Conservation (phyloP, 2,113 vertebrate genomes). For the Rhynchomys soricoides region DNA sequence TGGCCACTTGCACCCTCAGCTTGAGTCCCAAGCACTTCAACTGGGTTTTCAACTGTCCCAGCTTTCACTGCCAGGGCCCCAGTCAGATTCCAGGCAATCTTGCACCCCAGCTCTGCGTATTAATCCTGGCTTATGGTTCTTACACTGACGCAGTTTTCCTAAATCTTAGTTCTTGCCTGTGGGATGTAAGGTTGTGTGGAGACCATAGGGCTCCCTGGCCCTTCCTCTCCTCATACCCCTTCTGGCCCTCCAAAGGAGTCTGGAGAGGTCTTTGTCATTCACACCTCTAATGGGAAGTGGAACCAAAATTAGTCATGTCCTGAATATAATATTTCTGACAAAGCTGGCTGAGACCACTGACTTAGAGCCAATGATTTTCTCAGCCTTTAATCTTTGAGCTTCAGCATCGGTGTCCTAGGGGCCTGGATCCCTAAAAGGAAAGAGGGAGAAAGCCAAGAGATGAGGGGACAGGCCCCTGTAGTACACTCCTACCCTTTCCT, state of each 20-base stretch:
- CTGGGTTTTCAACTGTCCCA: constrained; percentile 57
- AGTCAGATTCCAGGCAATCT: constrained; percentile 58
- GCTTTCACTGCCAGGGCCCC: constrained; percentile 74
- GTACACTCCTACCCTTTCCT: neutral
- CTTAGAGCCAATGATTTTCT: constrained; percentile 23
- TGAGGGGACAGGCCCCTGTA: neutral
- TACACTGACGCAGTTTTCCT: neutral
- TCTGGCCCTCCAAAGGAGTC: neutral
- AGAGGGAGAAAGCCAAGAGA: constrained; percentile 13
- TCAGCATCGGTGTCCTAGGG: neutral
- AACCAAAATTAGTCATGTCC: neutral
- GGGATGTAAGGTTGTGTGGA: constrained; percentile 1
- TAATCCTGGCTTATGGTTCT: constrained; percentile 51
- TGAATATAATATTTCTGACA: constrained; percentile 47
- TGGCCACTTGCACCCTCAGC: constrained; percentile 37
- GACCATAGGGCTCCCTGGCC: constrained; percentile 1
- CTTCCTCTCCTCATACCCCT: neutral
- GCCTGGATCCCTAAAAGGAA: neutral
- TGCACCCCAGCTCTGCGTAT: constrained; percentile 3
- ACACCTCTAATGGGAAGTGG: constrained; percentile 36
- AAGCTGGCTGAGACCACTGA: constrained; percentile 7
- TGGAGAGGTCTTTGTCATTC: constrained; percentile 37
- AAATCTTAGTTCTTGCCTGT: constrained; percentile 35
- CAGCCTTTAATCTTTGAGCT: constrained; percentile 22
- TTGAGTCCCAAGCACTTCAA: constrained; percentile 52